Conservation (phyloP, 2,113 vertebrate genomes). For the Sus scrofa region DNA sequence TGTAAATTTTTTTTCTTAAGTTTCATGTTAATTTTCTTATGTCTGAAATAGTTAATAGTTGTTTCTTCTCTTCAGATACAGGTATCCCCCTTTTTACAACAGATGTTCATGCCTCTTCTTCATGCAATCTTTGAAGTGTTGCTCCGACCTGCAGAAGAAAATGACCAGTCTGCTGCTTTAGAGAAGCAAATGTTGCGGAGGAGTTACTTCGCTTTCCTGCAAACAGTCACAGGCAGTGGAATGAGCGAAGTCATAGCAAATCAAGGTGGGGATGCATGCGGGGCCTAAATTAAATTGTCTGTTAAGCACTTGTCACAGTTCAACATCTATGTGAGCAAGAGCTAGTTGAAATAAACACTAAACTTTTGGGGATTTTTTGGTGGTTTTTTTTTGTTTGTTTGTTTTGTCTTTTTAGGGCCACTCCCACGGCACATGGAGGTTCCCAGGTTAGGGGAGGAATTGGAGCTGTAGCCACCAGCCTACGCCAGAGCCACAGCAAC, state of each 20-base stretch:
- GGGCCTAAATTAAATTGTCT: background rate
- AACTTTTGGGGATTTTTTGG: too few species aligned
- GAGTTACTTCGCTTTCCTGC: conserved; percentile 98
- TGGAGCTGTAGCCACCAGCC: too few species aligned
- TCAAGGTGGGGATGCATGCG: conserved; percentile 91
- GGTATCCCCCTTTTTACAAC: conserved; percentile 98
- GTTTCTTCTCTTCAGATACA: conserved; percentile 89
- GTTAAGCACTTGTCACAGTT: background rate
- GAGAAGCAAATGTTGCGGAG: conserved; percentile 98
- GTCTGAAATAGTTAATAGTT: background rate
- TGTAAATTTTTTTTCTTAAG: background rate
- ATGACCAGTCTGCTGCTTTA: conserved; percentile 97
- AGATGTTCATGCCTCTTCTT: conserved; percentile 98
- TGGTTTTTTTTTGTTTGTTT: too few species aligned
- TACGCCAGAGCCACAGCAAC: too few species aligned
- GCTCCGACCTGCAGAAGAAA: conserved; percentile 96
- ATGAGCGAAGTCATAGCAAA: conserved; percentile 98
- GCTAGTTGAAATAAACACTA: background rate
- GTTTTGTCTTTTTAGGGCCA: too few species aligned
- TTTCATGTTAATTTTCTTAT: background rate
- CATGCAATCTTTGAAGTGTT: conserved; percentile 97
- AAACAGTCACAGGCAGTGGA: conserved; percentile 95
- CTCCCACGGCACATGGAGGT: too few species aligned
- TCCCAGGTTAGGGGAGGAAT: too few species aligned
- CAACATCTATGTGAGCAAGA: background rate